Percentiles rank a stretch among this genome's conserved stretches.
These are phyloP conservation scores for Eudyptes chrysolophus DNA, from an alignment of 2,113 vertebrate genomes.

Conservation along the genomic window DNA sequence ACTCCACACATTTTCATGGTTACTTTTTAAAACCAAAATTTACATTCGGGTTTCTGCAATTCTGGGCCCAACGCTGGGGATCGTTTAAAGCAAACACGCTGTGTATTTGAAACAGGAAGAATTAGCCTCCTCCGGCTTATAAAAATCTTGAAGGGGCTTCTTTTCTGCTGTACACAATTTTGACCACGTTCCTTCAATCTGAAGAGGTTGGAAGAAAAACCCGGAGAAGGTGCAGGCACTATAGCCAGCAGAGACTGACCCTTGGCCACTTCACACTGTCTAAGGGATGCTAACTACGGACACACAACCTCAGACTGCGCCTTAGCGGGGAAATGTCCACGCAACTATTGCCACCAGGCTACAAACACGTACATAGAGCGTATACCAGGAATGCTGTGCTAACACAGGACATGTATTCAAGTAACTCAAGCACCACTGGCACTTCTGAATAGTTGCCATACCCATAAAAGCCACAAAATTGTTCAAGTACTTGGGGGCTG, in stretches of 20 bases:
- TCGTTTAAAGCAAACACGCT: neutral
- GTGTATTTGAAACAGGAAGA: neutral
- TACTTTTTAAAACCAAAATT: neutral
- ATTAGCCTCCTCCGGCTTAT: neutral
- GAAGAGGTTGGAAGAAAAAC: neutral
- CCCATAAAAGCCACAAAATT: neutral
- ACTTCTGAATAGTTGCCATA: neutral
- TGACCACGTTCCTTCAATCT: neutral
- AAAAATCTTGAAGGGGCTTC: neutral
- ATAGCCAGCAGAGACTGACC: neutral
- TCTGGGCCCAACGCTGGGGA: neutral
- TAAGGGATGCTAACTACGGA: neutral
- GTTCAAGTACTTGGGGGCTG: neutral
- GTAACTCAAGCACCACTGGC: neutral
- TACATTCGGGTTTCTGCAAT: neutral
- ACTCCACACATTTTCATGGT: fast-evolving
- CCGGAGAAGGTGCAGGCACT: neutral
- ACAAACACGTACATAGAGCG: neutral
- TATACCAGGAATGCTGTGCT: neutral
- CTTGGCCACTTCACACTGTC: neutral
- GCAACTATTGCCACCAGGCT: neutral
- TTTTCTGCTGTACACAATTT: neutral
- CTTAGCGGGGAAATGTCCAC: neutral
- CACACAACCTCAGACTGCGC: neutral
- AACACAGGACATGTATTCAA: neutral